Base-by-base conservation (phyloP, 2,888 invertebrate species). In the Hirtodrosophila alboralis region DNA sequence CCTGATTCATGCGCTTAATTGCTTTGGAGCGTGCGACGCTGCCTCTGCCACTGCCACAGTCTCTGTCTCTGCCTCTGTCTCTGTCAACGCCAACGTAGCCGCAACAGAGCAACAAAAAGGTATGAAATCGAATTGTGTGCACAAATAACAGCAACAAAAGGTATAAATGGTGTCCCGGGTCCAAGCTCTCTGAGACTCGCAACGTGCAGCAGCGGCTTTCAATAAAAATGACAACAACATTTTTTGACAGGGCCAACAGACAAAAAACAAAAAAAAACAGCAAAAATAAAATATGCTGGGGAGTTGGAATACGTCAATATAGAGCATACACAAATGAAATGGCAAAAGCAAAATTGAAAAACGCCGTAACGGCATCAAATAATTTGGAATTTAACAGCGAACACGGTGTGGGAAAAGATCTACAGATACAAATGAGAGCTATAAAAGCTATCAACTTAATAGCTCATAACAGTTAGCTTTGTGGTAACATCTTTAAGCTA, bases 1-100 rank as follows among this genome's bases (percentile, higher is more conserved):
- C 84, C 87, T 87, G 84, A 86, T 85, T 87, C 75, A 86, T 86
- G 84, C 75, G 87, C 84, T 87, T 83, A 84, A 85, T 87, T 87
- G 87, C 84, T 85, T 87, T 87, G 80, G 84, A 84, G 87, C 87
- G 87, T 80, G 87, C 72, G 75, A 56, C 67, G 57, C 61, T 33
- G 47, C 31, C 61, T 12, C 49, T 34, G 26, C 21, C 40, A 8
- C 54, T 40, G 41, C 27, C 33, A 16, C 36, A 43, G 67, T 21
- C 62, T 56, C 62, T 44, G 48, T 16, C 37, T 23, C 34, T 33
- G 40, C 21, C 36, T 10, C 40, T 36, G 57, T 26, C 53, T 10
- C 69, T 38, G 53, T 16, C 38, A 4, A 44, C 33, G n/a, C 33
- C 43, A 28, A n/a, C 64, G 33, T 41, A 38, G 62, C 57, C 33